These are phyloP conservation scores for Panagrolaimus sp. DNA, from an alignment of 1,140 invertebrate species.

Conservation along the genomic window DNA sequence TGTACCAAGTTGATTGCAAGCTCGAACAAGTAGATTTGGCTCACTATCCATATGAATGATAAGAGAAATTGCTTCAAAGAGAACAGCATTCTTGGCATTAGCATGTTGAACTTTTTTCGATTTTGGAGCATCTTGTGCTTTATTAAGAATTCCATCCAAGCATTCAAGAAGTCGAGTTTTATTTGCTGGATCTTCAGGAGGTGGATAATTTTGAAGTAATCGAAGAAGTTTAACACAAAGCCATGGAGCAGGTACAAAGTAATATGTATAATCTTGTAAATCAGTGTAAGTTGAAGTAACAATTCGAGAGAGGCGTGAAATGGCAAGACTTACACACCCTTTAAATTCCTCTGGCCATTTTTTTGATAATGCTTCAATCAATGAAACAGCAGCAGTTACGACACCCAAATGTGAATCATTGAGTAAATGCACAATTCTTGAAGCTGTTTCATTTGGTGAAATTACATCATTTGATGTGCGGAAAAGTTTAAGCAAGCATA, in stretches of 20 bases:
- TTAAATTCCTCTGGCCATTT: conserved; percentile 99
- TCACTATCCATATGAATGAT: conserved; percentile 99
- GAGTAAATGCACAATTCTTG: conserved; percentile 91
- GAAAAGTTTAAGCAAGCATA: conserved; percentile 86
- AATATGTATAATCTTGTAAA: conserved; percentile 92
- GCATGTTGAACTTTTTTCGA: conserved; percentile 99
- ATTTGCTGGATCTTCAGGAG: conserved; percentile 66
- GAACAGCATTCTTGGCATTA: conserved; percentile 97
- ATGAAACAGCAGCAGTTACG: conserved; percentile 91
- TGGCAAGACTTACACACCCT: conserved; percentile 92
- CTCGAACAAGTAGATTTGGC: conserved; percentile 88
- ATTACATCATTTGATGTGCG: conserved; percentile 86
- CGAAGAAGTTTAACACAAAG: conserved; percentile 92
- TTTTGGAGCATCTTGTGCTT: conserved; percentile 97
- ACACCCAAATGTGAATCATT: conserved; percentile 97
- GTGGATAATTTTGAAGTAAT: conserved; percentile 94
- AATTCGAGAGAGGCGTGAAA: conserved; percentile 82
- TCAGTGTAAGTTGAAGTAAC: conserved; percentile 58
- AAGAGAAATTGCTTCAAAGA: conserved; percentile 96
- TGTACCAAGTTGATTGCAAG: conserved; percentile 96
- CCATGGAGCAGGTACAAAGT: conserved; percentile 99
- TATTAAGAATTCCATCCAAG: conserved; percentile 98
- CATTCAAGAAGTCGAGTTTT: conserved; percentile 91
- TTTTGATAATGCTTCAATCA: conserved; percentile 96
- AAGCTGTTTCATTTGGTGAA: conserved; percentile 95